Evolutionary conservation across 2,888 invertebrate species (phyloP).

Genomic region (Steromphala cineraria): DNA sequence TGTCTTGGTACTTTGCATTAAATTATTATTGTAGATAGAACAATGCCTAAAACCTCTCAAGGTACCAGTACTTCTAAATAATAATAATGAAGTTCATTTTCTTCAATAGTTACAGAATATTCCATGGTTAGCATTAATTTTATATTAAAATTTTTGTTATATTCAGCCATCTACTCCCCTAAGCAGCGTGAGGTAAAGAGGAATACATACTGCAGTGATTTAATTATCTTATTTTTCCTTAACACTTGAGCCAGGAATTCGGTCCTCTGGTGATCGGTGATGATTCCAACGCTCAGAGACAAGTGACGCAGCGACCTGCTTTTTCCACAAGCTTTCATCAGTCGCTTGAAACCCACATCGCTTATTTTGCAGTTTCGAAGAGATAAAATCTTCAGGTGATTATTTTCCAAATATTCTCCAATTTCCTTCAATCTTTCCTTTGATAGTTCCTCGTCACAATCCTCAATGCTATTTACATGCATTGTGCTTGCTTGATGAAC

Average conservation of each 20-base stretch:
- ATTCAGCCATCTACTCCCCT: too few relatives aligned
- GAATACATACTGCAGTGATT: constrained; percentile 64
- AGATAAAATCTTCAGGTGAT: constrained; percentile 55
- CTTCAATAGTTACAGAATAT: too few relatives aligned
- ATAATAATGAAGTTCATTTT: too few relatives aligned
- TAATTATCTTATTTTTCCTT: constrained; percentile 58
- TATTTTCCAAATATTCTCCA: constrained; percentile 50
- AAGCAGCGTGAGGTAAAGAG: too few relatives aligned
- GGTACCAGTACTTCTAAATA: too few relatives aligned
- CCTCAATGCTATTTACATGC: constrained; percentile 33
- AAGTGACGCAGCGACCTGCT: constrained; percentile 61
- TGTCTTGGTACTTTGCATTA: too few relatives aligned
- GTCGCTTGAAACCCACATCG: constrained; percentile 55
- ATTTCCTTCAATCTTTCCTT: constrained; percentile 52
- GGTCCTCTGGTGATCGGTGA: constrained; percentile 49
- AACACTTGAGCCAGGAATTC: constrained; percentile 58
- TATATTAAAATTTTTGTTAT: too few relatives aligned
- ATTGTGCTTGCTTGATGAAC: constrained; percentile 7
- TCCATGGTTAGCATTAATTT: too few relatives aligned
- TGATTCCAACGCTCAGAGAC: constrained; percentile 61
- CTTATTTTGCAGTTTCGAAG: constrained; percentile 60
- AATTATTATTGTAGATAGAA: too few relatives aligned
- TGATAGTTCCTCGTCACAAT: constrained; percentile 33
- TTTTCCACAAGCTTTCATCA: constrained; percentile 53
- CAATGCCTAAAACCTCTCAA: too few relatives aligned